Evolutionary conservation across 2,888 invertebrate genomes (phyloP).

Genomic region (Troides helena): DNA sequence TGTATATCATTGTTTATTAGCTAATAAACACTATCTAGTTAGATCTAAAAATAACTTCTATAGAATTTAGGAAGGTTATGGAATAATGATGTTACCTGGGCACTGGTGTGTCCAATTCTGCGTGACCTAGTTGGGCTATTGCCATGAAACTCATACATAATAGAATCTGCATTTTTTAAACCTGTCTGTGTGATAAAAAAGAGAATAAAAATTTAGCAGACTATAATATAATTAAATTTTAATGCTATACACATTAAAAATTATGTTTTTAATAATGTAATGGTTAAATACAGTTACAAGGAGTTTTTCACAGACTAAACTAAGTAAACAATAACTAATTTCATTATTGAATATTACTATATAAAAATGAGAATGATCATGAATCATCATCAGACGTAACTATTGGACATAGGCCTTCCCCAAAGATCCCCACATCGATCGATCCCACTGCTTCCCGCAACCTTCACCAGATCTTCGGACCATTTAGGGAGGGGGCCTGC

Average conservation of each 20-base stretch:
- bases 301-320: too few relatives aligned
- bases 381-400: too few relatives aligned
- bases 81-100: constrained; percentile 22
- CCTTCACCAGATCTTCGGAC: too few relatives aligned
- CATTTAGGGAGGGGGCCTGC: too few relatives aligned
- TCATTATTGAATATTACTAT: too few relatives aligned
- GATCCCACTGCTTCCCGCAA: too few relatives aligned
- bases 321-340: too few relatives aligned
- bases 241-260: background rate
- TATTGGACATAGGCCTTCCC: too few relatives aligned
- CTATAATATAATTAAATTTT: background rate
- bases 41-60: background rate
- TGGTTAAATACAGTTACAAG: too few relatives aligned
- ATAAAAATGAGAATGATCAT: too few relatives aligned
- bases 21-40: background rate
- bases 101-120: constrained; percentile 17
- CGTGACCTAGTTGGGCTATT: constrained; percentile 4
- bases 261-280: background rate
- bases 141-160: constrained; percentile 16
- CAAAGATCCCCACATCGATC: too few relatives aligned
- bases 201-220: background rate
- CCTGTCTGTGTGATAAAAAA: constrained; percentile 1
- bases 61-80: background rate
- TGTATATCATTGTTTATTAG: background rate
- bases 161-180: constrained; percentile 18